Evolutionary conservation across 2,888 invertebrate species (phyloP).

Genomic region (Acheta domesticus): DNA sequence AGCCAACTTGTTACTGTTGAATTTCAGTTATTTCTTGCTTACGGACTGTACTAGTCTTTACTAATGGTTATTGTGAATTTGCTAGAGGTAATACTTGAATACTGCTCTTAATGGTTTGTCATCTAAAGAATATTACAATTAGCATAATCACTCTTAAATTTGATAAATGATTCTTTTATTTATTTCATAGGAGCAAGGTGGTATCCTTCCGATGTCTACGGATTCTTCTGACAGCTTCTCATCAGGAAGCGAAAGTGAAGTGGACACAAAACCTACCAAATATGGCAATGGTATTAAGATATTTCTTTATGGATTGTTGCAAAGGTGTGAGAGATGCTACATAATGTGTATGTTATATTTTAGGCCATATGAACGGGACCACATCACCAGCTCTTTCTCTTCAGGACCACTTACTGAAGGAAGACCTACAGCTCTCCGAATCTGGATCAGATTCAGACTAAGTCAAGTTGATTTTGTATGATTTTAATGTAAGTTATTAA

Average conservation of each 20-base stretch:
- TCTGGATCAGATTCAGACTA: slow-evolving; percentile 76
- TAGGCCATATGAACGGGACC: slow-evolving; percentile 46
- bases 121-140: too few relatives aligned
- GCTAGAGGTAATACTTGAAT: too few relatives aligned
- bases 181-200: neutral
- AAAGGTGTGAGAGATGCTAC: too few relatives aligned
- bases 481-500: too few relatives aligned
- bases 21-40: too few relatives aligned
- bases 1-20: too few relatives aligned
- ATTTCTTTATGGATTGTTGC: neutral
- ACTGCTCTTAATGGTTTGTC: too few relatives aligned
- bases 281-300: neutral
- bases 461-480: slow-evolving; percentile 38
- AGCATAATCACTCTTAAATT: too few relatives aligned
- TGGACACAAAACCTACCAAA: slow-evolving; percentile 45
- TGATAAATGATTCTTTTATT: neutral
- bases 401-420: slow-evolving; percentile 67
- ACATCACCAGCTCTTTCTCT: slow-evolving; percentile 48
- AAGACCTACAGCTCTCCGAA: slow-evolving; percentile 82
- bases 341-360: slow-evolving; percentile 33
- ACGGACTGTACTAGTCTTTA: too few relatives aligned
- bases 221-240: slow-evolving; percentile 48
- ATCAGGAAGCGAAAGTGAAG: slow-evolving; percentile 52
- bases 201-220: slow-evolving; percentile 46
- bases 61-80: too few relatives aligned